Evolutionary conservation across 2,888 invertebrate species (phyloP).

Genomic region (Lucinisca nassula): DNA sequence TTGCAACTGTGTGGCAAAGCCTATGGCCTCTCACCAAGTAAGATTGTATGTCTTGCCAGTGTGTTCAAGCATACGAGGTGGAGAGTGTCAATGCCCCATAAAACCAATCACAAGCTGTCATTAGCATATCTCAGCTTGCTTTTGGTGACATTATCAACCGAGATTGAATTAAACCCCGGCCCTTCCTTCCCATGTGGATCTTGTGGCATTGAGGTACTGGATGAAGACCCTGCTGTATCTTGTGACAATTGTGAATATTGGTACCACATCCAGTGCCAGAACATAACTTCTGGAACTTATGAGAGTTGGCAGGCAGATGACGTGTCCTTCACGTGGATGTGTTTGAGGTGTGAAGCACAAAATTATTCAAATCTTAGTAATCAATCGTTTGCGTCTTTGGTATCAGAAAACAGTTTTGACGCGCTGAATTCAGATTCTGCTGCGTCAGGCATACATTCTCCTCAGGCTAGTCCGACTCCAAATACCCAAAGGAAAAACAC

Average conservation of each 20-base stretch:
- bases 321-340: constrained; percentile 8
- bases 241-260: constrained; percentile 1
- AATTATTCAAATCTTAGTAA: not conserved
- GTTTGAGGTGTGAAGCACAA: constrained; percentile 5
- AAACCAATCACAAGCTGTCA: not conserved
- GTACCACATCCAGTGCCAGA: constrained; percentile 8
- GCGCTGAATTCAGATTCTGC: not conserved
- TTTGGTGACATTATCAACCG: not conserved
- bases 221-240: not conserved
- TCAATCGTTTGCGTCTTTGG: not conserved
- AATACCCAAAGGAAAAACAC: not conserved
- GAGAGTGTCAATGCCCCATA: not conserved
- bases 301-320: not conserved
- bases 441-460: not conserved
- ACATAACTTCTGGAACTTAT: not conserved
- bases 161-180: not conserved
- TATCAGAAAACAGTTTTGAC: not conserved
- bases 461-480: not conserved
- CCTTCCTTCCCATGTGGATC: not conserved
- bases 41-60: not conserved
- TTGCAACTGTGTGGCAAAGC: not conserved
- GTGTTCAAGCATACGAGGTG: not conserved
- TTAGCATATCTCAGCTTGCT: not conserved
- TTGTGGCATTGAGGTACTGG: constrained; percentile 1
- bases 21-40: not conserved